Conservation (phyloP, 1,140 invertebrate species). For the Drosophila kohkoa region DNA sequence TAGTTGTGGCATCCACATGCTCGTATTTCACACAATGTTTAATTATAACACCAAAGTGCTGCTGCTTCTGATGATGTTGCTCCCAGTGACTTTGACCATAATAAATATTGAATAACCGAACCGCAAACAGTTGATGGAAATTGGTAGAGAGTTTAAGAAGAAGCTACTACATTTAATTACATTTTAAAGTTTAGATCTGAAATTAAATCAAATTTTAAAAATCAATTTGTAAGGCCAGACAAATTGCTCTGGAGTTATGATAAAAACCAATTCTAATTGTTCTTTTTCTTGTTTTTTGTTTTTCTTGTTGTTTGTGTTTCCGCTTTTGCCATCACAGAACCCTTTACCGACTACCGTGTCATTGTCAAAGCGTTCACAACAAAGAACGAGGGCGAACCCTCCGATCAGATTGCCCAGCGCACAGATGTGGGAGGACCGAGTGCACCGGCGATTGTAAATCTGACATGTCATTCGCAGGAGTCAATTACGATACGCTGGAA, state of each 20-base stretch:
- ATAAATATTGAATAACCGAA: neutral
- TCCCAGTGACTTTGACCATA: neutral
- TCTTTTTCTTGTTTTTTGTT: slow-evolving; percentile 13
- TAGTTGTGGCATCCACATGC: slow-evolving; percentile 11
- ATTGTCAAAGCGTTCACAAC: slow-evolving; percentile 92
- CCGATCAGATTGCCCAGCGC: slow-evolving; percentile 89
- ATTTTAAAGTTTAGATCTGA: too few species aligned
- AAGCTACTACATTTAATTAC: too few species aligned
- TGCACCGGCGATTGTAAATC: slow-evolving; percentile 91
- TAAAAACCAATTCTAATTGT: slow-evolving; percentile 13
- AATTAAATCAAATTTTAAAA: too few species aligned
- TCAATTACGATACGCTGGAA: slow-evolving; percentile 93
- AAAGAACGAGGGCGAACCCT: slow-evolving; percentile 90
- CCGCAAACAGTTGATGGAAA: neutral
- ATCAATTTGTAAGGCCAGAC: neutral
- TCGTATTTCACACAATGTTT: neutral
- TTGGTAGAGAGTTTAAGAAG: too few species aligned
- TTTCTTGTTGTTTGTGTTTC: neutral
- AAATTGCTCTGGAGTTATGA: neutral
- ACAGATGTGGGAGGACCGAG: slow-evolving; percentile 94
- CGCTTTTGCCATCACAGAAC: slow-evolving; percentile 86
- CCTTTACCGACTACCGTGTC: slow-evolving; percentile 93
- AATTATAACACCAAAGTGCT: slow-evolving; percentile 1
- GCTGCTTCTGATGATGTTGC: too few species aligned
- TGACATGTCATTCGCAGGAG: slow-evolving; percentile 92